A percentile compares a stretch with the other conserved stretches of the same genome.
These are phyloP conservation scores for Formica selysi DNA, from an alignment of 1,140 invertebrate genomes.

Conservation along the genomic window DNA sequence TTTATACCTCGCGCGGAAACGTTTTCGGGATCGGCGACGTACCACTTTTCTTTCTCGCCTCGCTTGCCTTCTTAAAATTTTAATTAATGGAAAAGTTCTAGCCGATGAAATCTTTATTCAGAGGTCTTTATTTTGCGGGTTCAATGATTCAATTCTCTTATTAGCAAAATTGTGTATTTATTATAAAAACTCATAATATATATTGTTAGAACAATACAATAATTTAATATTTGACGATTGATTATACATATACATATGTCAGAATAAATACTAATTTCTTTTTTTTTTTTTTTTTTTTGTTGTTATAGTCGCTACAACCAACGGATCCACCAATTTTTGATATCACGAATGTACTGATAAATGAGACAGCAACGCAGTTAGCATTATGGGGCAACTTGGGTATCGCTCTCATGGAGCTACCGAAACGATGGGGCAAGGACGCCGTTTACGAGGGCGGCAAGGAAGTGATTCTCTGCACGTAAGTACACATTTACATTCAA, in stretches of 20 bases:
- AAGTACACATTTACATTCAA: constrained; percentile 70
- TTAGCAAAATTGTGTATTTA: not conserved
- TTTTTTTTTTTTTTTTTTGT: constrained; percentile 18
- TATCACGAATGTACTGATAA: constrained; percentile 84
- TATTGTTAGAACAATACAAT: not conserved
- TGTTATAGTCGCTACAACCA: constrained; percentile 81
- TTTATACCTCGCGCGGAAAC: constrained; percentile 77
- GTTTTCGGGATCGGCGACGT: constrained; percentile 52
- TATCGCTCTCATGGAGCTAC: constrained; percentile 84
- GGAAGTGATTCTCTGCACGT: constrained; percentile 82
- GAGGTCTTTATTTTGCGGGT: constrained; percentile 11
- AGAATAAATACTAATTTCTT: not conserved
- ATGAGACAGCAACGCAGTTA: constrained; percentile 84
- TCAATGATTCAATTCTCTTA: not conserved
- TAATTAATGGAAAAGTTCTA: constrained; percentile 64
- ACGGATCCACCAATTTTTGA: constrained; percentile 86
- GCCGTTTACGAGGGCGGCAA: constrained; percentile 83
- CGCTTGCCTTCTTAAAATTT: constrained; percentile 52
- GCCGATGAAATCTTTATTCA: constrained; percentile 36
- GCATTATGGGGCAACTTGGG: constrained; percentile 84
- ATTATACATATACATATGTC: not conserved
- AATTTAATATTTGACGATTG: not conserved
- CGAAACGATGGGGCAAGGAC: constrained; percentile 85
- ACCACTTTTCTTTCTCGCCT: constrained; percentile 53
- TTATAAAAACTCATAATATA: constrained; percentile 43